phyloP scores from a whole-genome alignment of 2,888 invertebrate species.

The Acanthosepion esculentum region DNA sequence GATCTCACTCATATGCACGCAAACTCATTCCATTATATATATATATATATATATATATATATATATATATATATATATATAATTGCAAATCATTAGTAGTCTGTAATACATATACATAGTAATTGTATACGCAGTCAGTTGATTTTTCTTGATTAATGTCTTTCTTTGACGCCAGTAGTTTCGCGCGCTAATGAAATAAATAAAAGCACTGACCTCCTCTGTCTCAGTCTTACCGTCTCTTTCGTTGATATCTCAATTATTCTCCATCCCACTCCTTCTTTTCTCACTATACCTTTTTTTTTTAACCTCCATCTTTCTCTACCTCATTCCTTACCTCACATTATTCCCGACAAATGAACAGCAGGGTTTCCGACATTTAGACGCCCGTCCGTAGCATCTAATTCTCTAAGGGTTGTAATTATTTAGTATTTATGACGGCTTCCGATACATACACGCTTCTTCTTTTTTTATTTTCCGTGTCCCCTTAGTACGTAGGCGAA shows the following conservation, averaged over 20 bases:
- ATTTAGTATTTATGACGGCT: neutral
- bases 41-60: neutral
- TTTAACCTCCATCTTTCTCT: no score
- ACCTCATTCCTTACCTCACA: accelerated
- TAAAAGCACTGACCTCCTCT: neutral
- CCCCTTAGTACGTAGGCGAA: no score
- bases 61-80: neutral
- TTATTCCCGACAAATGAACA: neutral
- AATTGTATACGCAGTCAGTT: neutral
- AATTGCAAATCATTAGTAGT: neutral
- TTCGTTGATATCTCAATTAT: no score
- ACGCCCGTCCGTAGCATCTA: neutral
- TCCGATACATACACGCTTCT: neutral
- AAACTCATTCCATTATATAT: no score
- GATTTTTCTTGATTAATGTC: neutral
- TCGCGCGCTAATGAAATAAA: neutral
- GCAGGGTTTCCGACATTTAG: neutral
- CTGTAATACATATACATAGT: neutral
- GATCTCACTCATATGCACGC: no score
- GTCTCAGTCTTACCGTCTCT: neutral
- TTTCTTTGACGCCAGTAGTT: neutral
- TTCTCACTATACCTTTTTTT: neutral
- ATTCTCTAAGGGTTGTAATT: neutral
- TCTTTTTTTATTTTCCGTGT: no score
- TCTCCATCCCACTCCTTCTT: no score